Base-by-base conservation (phyloP, 2,113 vertebrate species). In the Phrynosoma platyrhinos region DNA sequence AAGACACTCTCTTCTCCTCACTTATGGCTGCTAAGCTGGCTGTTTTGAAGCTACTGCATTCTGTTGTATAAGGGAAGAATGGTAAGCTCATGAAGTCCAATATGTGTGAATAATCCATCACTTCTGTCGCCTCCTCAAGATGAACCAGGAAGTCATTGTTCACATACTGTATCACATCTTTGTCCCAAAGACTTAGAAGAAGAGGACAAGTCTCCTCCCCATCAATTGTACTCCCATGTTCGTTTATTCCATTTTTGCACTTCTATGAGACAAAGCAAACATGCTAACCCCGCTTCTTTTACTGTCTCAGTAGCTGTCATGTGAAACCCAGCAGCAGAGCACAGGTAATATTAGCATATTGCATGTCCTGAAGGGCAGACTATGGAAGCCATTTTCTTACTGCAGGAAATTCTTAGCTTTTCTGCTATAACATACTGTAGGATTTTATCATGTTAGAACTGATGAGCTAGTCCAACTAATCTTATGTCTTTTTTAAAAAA, bases 61-160 rank as follows among this genome's bases (percentile, higher is more conserved):
- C 95, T 95, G 87, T 81, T 83, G 79, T 1, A 36, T 88, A n/a
- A 9, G 3, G 27, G 72, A 92, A 91, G 40, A 36, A 83, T 21
- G 23, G 42, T 77, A 55, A 88, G 68, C 14, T 58, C 62, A 69
- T 62, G 55, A 47, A 76, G 23, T n/a, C 9, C 8, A 69, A 53
- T 13, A 68, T 53, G 12, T 1, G 13, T 36, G 23, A 16, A 14
- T 52, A 9, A 58, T 5, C 14, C 13, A 62, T 21, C 32, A 66
- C 5, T 52, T 32, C 27, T n/a, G 36, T 47, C 27, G 18, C 9
- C 27, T 21, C 1, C 20, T 79, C 27, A 68, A 69, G 40, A 42
- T 21, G 30, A 68, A 36, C 3, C 10, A 8, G n/a, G 25, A 9
- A 52, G 55, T 21, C 53, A 30, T 20, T 40, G 53, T 16, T 76